Conservation (phyloP, 2,888 invertebrate species). For the Hybos culiciformis region DNA sequence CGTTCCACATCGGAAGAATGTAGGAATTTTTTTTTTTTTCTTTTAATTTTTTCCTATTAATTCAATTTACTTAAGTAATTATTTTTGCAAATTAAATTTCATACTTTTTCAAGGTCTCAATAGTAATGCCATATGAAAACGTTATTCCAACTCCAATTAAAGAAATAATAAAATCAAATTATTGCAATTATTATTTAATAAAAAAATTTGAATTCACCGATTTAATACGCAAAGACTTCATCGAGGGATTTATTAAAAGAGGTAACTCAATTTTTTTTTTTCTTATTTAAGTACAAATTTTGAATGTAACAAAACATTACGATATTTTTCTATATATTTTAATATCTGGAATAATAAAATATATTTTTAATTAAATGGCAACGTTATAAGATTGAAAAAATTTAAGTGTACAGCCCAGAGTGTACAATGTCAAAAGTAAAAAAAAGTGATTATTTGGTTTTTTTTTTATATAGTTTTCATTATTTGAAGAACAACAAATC, state of each 20-base stretch:
- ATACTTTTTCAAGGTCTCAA: too few species aligned
- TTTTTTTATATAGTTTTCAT: neutral
- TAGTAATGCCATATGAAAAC: slow-evolving; percentile 39
- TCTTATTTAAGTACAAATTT: neutral
- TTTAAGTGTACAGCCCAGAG: slow-evolving; percentile 3
- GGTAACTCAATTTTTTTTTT: slow-evolving; percentile 31
- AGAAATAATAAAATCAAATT: slow-evolving; percentile 33
- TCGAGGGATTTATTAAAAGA: slow-evolving; percentile 42
- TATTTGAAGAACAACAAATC: neutral
- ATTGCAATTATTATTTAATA: slow-evolving; percentile 43
- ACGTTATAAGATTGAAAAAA: too few species aligned
- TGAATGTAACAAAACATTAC: too few species aligned
- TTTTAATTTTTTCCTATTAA: slow-evolving; percentile 1
- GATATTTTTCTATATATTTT: too few species aligned
- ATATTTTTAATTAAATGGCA: too few species aligned
- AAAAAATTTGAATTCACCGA: slow-evolving; percentile 34
- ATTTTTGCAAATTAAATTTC: too few species aligned
- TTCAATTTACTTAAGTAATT: too few species aligned
- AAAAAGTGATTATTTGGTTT: too few species aligned
- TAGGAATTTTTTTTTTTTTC: neutral
- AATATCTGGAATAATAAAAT: too few species aligned
- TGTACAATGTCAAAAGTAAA: too few species aligned
- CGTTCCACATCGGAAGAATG: neutral
- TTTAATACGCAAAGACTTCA: slow-evolving; percentile 38
- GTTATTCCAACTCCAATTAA: slow-evolving; percentile 16